Base-by-base conservation (phyloP, 2,797 vertebrate species). In the Chrysocyon brachyurus region DNA sequence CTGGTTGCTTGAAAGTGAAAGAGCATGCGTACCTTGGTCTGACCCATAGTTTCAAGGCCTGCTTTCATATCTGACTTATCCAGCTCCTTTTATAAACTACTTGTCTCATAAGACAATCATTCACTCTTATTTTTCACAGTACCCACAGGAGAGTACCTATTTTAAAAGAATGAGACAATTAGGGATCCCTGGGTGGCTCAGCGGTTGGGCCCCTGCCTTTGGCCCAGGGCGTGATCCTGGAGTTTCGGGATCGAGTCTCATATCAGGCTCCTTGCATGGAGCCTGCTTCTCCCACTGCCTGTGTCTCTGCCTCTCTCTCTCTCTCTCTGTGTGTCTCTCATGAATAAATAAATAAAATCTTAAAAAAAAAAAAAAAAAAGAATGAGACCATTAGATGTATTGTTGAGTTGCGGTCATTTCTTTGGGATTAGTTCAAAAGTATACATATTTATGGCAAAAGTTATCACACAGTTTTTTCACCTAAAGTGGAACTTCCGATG, bases 371-470 rank as follows among this genome's bases (percentile, higher is more conserved):
- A 46, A 40, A 46, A 46, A 46, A 66, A 91, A 79, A 97, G 83
- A 96, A 54, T 59, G 68, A 89, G 66, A 56, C 4, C 31, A 64
- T 75, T 78, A 82, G 33, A 19, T 79, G 3, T 73, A 49, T 82
- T 86, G 54, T 88, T 93, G 63, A 87, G 46, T 82, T 93, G 11
- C 1, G 31, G 56, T 96, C 81, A 89, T 97, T 97, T 87, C 64
- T 94, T 90, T 90, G 66, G 49, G 40, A 72, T 91, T 96, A 68
- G 61, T 94, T 97, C 61, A 59, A 78, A 94, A 95, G 57, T 49
- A 12, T 36, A 14, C 33, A 54, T 96, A 92, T 87, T 90, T 96
- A 28, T 77, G 31, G 63, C 77, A 84, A 94, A 93, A 78, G 36
- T 90, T 79, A 87, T 78, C 94, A 93, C 28, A 84, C 33, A 83